phyloP scores from a whole-genome alignment of 2,888 invertebrate species.

The Patella ulyssiponensis region DNA sequence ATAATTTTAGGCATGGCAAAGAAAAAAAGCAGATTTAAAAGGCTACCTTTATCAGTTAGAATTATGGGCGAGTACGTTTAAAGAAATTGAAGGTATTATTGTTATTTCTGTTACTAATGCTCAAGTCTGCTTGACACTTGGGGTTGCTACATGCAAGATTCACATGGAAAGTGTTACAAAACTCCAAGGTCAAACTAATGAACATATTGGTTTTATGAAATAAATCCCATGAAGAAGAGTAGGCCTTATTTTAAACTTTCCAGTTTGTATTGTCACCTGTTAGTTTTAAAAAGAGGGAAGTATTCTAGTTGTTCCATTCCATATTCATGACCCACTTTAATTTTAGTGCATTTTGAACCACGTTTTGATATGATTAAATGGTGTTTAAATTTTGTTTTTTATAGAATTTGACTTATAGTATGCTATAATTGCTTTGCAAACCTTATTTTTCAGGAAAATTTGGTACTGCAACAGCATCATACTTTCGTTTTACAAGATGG shows the following conservation, averaged over 20 bases:
- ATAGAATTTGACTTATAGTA: no score
- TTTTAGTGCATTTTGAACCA: conserved; percentile 6
- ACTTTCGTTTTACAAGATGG: conserved; percentile 89
- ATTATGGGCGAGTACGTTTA: conserved; percentile 83
- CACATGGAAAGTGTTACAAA: no score
- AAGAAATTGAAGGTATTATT: conserved; percentile 83
- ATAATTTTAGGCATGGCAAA: conserved; percentile 45
- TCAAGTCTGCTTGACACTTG: no score
- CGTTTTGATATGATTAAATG: no score
- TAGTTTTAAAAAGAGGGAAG: not conserved
- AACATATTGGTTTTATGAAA: no score
- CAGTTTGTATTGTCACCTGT: not conserved
- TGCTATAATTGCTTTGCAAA: no score
- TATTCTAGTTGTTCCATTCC: not conserved
- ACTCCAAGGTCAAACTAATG: no score
- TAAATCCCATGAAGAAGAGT: no score
- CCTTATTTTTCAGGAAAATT: conserved; percentile 58
- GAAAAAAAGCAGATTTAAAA: conserved; percentile 49
- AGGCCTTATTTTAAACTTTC: not conserved
- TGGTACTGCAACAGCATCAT: conserved; percentile 75
- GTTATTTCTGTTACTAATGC: not conserved
- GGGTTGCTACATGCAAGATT: no score
- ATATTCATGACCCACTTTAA: not conserved
- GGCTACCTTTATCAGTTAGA: conserved; percentile 79
- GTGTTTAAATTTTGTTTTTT: no score